Evolutionary conservation across 2,113 vertebrate genomes (phyloP), one percentile per base, ranked within the genome.

Genomic region (Tylochromis polylepis): DNA sequence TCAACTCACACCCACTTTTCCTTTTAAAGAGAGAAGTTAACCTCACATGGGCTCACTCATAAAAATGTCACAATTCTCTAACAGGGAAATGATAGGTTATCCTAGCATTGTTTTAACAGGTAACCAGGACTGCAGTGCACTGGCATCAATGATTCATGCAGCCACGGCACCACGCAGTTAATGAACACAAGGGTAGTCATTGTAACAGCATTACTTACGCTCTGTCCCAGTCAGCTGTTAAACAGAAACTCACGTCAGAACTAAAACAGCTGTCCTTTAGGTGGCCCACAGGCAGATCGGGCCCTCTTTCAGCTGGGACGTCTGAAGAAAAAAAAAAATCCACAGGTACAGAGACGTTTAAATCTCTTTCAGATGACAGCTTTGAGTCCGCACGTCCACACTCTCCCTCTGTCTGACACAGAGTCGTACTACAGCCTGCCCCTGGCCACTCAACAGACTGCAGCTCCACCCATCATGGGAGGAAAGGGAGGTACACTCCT

Each of bases 91-190:
- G 81, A 82, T 43, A 55, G 79, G 89, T 85, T 51, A 72, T 20
- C n/a, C 78, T 78, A 80, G 60, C 91, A 70, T 84, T 38, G 10
- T 85, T 88, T 88, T 72, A 89, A 86, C 24, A 86, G 87, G 93
- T 93, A 93, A 93, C 84, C 87, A 89, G 87, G 95, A 86, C 86
- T 89, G n/a, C 88, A 67, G 70, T 31, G 79, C n/a, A 49, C 62
- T 59, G 43, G 10, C 87, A 93, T 95, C 87, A 95, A 95, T 96
- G 90, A 94, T 94, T 94, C 89, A 95, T 91, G 57, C 81, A 88
- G 90, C 80, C 60, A 72, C n/a, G 56, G 79, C 79, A 89, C 80
- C 80, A 43, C 77, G 81, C 92, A 85, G 92, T 93, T 93, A 94
- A 95, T 90, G 85, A 94, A 92, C 85, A 90, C 81, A 87, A 51